phyloP scores from a whole-genome alignment of 2,888 invertebrate genomes.

The Cheilosia vulpina region DNA sequence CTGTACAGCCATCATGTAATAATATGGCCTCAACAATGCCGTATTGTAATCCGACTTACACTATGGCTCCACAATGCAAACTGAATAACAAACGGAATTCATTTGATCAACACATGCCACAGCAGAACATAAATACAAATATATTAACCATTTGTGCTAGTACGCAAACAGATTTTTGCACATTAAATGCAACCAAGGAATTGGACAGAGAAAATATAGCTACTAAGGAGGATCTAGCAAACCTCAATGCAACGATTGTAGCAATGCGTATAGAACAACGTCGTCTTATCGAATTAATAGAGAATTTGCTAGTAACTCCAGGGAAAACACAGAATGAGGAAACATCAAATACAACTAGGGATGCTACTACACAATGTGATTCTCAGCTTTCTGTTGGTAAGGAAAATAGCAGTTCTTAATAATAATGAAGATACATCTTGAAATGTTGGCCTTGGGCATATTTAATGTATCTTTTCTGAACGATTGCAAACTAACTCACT shows the following conservation, averaged over 20 bases:
- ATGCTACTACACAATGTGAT: conserved; percentile 39
- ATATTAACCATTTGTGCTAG: conserved; percentile 80
- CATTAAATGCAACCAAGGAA: conserved; percentile 1
- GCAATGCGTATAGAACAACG: conserved; percentile 79
- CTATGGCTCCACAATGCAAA: not conserved
- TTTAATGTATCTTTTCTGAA: too few relatives aligned
- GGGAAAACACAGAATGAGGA: conserved; percentile 13
- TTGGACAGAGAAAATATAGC: conserved; percentile 71
- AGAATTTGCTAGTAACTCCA: conserved; percentile 38
- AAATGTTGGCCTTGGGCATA: too few relatives aligned
- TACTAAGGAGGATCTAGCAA: conserved; percentile 78
- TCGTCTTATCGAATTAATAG: conserved; percentile 76
- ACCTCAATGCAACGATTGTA: conserved; percentile 76
- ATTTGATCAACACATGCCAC: not conserved
- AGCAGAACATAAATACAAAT: conserved; percentile 63
- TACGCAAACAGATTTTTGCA: conserved; percentile 80
- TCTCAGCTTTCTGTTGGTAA: conserved; percentile 32
- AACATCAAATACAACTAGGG: not conserved
- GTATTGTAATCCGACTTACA: conserved; percentile 31
- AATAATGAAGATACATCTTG: too few relatives aligned
- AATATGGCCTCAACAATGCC: conserved; percentile 10
- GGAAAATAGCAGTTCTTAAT: not conserved
- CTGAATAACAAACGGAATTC: not conserved
- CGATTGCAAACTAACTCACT: too few relatives aligned
- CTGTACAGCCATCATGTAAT: not conserved